phyloP scores from a whole-genome alignment of 1,140 invertebrate genomes.

The Rhagoletis pomonella region DNA sequence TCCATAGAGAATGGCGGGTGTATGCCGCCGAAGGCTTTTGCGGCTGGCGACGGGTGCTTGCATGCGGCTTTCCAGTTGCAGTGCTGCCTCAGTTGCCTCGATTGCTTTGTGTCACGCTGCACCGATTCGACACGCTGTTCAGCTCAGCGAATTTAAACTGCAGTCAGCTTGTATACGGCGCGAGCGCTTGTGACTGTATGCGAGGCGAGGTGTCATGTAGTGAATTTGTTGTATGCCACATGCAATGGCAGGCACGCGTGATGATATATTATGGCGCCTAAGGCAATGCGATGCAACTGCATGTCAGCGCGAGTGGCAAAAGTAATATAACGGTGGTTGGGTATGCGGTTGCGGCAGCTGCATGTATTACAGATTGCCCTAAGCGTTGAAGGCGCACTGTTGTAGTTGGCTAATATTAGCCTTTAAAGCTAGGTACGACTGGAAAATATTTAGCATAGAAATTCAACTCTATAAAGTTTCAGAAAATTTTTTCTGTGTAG shows the following conservation, averaged over 20 bases:
- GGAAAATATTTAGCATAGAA: no score
- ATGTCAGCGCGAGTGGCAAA: neutral
- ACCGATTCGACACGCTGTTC: neutral
- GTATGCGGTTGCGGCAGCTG: neutral
- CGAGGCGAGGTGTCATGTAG: constrained; percentile 32
- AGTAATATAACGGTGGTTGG: neutral
- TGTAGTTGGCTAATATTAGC: neutral
- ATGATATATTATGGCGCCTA: constrained; percentile 28
- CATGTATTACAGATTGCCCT: neutral
- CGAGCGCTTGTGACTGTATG: neutral
- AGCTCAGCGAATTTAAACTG: constrained; percentile 22
- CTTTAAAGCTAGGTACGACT: no score
- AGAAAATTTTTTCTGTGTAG: no score
- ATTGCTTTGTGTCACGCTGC: neutral
- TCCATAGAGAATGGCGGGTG: neutral
- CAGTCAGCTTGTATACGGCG: neutral
- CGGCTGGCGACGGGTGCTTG: neutral
- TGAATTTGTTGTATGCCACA: constrained; percentile 47
- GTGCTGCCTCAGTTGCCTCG: neutral
- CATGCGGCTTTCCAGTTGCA: neutral
- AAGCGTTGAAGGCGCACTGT: neutral
- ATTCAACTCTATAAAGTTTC: no score
- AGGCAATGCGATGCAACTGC: neutral
- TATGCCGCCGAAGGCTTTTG: neutral
- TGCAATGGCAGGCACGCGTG: constrained; percentile 41